Base-by-base conservation (phyloP, 2,797 vertebrate species). In the Chiloscyllium punctatum region DNA sequence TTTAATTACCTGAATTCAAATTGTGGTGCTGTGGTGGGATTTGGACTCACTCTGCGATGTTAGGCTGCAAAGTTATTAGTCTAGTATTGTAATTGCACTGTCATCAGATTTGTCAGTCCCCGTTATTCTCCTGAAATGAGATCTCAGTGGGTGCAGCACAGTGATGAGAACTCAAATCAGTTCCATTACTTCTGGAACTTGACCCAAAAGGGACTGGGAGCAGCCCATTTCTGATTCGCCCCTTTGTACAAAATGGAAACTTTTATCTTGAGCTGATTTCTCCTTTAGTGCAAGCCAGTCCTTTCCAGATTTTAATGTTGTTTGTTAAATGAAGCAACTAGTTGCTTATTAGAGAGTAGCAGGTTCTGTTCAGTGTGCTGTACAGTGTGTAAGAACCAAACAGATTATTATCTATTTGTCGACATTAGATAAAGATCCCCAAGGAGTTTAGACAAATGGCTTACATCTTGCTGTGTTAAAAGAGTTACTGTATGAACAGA, bases 381-480 rank as follows among this genome's bases (percentile, higher is more conserved):
- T 66, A 66, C 53, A 66, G 53, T 62, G 62, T 66, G 94, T 18
- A 74, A 37, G 21, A 72, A 48, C 42, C 37, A 33, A 71, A 94
- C 66, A 94, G 94, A 71, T 94, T 53, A 94, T 5, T 69, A 71
- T 53, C 94, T 72, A 48, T 94, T 94, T 71, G 94, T 71, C 72
- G 71, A 94, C 66, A 94, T 74, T 74, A 74, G n/a, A 66, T 42
- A 51, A 74, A 30, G 69, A 72, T 94, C 71, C 37, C 69, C 4
- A 72, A 72, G 68, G 68, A 74, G 68, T 72, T 94, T 74, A 51
- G 94, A 94, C 42, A 94, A 71, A 94, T 53, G 69, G 23, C 25
- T 27, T 74, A 33, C 68, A 72, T 51, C 42, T 74, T 72, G 42
- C 69, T 48, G 11, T 30, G 94, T 3, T 53, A 66, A 74, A 66